Conservation (phyloP, 1,140 invertebrate genomes). For the Prorops nasuta region DNA sequence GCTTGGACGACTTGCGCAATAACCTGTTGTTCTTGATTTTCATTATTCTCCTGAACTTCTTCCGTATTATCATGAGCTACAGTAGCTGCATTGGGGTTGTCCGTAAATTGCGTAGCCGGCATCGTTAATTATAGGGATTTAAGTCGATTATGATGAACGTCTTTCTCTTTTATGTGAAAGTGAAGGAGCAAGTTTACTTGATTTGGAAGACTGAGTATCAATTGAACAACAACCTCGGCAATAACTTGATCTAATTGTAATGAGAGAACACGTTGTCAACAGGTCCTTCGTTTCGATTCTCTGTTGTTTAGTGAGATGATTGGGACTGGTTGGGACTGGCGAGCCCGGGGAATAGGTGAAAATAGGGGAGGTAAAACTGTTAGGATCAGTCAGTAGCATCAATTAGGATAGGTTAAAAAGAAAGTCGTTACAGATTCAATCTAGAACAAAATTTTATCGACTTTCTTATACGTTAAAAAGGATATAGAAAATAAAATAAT, state of each 20-base stretch:
- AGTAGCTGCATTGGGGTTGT: constrained; percentile 30
- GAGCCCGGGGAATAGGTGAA: no score
- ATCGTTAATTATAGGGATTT: constrained; percentile 51
- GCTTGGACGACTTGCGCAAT: constrained; percentile 81
- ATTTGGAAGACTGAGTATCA: constrained; percentile 53
- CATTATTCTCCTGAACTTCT: constrained; percentile 39
- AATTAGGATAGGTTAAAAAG: no score
- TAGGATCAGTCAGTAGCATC: no score
- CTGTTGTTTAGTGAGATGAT: constrained; percentile 60
- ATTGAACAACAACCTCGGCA: constrained; percentile 59
- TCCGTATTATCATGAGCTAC: constrained; percentile 33
- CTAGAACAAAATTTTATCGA: no score
- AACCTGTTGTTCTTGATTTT: constrained; percentile 67
- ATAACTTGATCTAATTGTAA: constrained; percentile 64
- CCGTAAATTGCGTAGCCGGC: constrained; percentile 56
- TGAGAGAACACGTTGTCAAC: no score
- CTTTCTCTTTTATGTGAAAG: constrained; percentile 60
- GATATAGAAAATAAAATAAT: no score
- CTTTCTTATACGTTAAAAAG: no score
- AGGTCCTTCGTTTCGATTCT: constrained; percentile 64
- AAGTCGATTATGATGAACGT: constrained; percentile 38
- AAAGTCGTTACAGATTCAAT: no score
- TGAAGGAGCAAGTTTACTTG: constrained; percentile 53
- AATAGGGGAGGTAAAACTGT: no score
- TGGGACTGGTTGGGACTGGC: no score